Evolutionary conservation across 2,113 vertebrate species (phyloP), one percentile per base, ranked within the genome.

Genomic region (Malaclemys terrapin): DNA sequence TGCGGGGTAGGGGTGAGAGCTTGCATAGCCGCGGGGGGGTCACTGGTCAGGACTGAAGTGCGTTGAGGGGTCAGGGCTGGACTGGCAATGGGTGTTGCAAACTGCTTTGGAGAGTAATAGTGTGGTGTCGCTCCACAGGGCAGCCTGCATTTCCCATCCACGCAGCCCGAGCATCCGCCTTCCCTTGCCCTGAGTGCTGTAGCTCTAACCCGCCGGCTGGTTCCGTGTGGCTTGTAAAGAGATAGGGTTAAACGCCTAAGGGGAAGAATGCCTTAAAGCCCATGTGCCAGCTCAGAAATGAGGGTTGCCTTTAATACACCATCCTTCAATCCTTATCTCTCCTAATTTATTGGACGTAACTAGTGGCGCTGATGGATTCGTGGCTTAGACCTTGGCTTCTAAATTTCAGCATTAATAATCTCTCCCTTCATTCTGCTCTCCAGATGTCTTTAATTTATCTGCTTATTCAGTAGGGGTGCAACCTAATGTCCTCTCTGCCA

Each of bases 381-480:
- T 98, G 98, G 98, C 98, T 98, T 86, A 98, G 98, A 98, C 98
- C 98, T 98, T 98, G 98, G 98, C 98, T 98, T 98, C 98, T 98
- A 98, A 98, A 98, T 98, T 98, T 98, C 95, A 87, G 97, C 98
- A 99, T 99, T 98, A 99, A 99, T 99, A 98, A 98, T 97, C 97
- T 98, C 96, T 97, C 90, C 86, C 96, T 96, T 90, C 94, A 90
- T 98, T 97, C 97, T 94, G 93, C 94, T 96, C 95, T 97, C 97
- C 98, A 98, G 98, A 97, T 98, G 97, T 94, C 98, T 98, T 97
- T 95, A 96, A 96, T 98, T 98, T 98, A 98, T 97, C 97, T 97
- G 98, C 96, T 94, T 95, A 96, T 96, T 97, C 96, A 92, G 97
- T 86, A 87, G 47, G 97, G 98, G 97, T 97, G 93, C 75, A 93